A percentile compares a stretch with the other conserved stretches of the same genome.
These are phyloP conservation scores for Notolepis coatsorum DNA, from an alignment of 2,797 vertebrate species.

Conservation along the genomic window DNA sequence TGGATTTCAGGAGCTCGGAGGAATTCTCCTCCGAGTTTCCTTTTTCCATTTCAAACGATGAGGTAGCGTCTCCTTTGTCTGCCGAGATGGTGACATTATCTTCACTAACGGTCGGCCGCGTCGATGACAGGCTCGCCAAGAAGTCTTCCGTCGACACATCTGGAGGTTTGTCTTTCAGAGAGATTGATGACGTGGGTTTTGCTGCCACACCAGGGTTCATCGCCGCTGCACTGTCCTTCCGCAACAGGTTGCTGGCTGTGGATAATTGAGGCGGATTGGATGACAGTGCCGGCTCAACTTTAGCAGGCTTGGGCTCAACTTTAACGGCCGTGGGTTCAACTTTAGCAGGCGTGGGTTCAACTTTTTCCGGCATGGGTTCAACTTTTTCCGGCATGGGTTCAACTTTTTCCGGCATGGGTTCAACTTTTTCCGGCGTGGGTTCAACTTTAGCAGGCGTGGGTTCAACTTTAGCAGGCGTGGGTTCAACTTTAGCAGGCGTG, in stretches of 20 bases:
- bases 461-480: too few relatives aligned
- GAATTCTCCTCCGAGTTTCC: slow-evolving; percentile 46
- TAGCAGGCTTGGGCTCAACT: slow-evolving; percentile 72
- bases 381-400: too few relatives aligned
- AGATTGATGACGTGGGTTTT: slow-evolving; percentile 78
- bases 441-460: slow-evolving; percentile 73
- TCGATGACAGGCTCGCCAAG: slow-evolving; percentile 85
- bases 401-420: too few relatives aligned
- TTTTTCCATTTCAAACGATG: slow-evolving; percentile 66
- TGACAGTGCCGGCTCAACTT: slow-evolving; percentile 62
- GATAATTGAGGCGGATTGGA: slow-evolving; percentile 57
- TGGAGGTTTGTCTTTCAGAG: slow-evolving; percentile 94
- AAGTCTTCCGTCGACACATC: slow-evolving; percentile 95
- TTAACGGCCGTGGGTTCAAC: too few relatives aligned
- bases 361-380: too few relatives aligned
- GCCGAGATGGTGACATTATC: slow-evolving; percentile 51
- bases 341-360: slow-evolving; percentile 73
- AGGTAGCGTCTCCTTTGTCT: slow-evolving; percentile 60
- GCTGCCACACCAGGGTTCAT: slow-evolving; percentile 64
- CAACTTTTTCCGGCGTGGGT: too few relatives aligned
- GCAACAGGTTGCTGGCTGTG: slow-evolving; percentile 38
- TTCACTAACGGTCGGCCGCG: slow-evolving; percentile 69
- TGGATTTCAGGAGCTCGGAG: slow-evolving; percentile 67
- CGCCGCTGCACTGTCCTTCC: slow-evolving; percentile 26
- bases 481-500: slow-evolving; percentile 73